Evolutionary conservation across 2,797 vertebrate species (phyloP).

Genomic region (Enteromius unitaeniatus): DNA sequence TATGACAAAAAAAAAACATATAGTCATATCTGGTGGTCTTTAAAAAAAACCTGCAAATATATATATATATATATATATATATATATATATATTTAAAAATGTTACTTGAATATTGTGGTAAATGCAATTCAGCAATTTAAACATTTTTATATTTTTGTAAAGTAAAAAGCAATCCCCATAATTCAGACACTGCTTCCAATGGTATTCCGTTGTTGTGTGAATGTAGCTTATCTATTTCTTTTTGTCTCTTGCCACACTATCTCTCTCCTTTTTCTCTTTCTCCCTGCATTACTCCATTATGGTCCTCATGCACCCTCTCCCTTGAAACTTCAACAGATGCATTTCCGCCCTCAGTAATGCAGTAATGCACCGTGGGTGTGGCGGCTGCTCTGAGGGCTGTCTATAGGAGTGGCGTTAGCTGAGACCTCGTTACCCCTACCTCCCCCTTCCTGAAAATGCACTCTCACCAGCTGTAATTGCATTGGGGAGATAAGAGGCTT

Average conservation of each 20-base stretch:
- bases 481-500: conserved; percentile 96
- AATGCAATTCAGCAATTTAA: background rate
- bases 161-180: background rate
- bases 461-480: conserved; percentile 97
- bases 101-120: no score
- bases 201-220: background rate
- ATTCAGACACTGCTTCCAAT: background rate
- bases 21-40: background rate
- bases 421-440: conserved; percentile 69
- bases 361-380: conserved; percentile 68
- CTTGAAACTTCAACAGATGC: conserved; percentile 64
- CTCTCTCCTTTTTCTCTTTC: conserved; percentile 6
- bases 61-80: no score
- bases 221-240: background rate
- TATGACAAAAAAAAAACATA: background rate
- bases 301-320: conserved; percentile 52
- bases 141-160: background rate
- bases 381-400: conserved; percentile 61
- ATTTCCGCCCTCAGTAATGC: conserved; percentile 58
- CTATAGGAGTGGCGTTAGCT: conserved; percentile 70
- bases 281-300: conserved; percentile 44
- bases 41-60: no score
- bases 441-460: conserved; percentile 94
- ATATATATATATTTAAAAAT: no score
- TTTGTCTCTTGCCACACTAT: background rate